Evolutionary conservation across 2,888 invertebrate species (phyloP).

Genomic region (Glyphotaelius pellucidus): DNA sequence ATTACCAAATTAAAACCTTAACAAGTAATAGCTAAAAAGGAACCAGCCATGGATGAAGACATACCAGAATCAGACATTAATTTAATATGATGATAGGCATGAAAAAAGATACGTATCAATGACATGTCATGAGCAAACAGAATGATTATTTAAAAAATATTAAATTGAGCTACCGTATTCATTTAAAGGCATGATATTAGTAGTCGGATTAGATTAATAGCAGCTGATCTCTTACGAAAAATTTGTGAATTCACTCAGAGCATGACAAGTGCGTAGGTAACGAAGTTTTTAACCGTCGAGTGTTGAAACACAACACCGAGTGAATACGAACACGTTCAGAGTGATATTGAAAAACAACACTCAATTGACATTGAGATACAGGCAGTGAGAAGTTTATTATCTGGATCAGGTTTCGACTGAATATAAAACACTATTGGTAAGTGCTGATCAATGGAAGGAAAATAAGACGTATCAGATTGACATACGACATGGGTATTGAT

Average conservation of each 20-base stretch:
- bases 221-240: background rate
- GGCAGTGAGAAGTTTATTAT: background rate
- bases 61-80: background rate
- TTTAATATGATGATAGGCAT: background rate
- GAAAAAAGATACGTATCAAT: background rate
- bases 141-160: background rate
- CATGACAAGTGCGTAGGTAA: background rate
- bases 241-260: background rate
- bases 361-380: background rate
- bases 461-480: background rate
- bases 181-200: background rate
- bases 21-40: background rate
- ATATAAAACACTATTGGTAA: background rate
- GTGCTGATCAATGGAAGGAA: background rate
- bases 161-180: background rate
- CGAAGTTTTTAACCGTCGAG: background rate
- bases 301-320: background rate
- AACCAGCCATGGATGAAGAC: background rate
- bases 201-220: background rate
- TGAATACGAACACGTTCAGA: background rate
- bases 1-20: slow-evolving; percentile 18
- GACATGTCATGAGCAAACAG: background rate
- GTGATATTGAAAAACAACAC: background rate
- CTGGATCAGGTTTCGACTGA: background rate
- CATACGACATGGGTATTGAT: background rate